Evolutionary conservation across 2,888 invertebrate species (phyloP), one percentile per base, ranked within the genome.

Genomic region (Stenurella melanura): DNA sequence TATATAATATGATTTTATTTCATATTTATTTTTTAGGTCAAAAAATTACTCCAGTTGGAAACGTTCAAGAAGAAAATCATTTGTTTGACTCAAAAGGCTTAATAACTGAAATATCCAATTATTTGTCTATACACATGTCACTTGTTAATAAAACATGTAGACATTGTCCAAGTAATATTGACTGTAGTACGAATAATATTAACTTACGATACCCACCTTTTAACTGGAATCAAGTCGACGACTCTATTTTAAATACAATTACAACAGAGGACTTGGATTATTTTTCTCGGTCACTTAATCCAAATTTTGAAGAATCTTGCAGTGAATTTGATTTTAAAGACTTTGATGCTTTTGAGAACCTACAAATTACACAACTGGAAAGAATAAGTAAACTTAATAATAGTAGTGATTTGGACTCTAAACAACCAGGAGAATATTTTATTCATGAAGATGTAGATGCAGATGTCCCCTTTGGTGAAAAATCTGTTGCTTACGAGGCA

Each of bases 101-200:
- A 21, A 91, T 89, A 76, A 79, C 90, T 54, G 89, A 91, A 76
- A 89, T 89, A 74, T 87, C 88, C 0, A 88, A 83, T 54, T 85
- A 83, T 78, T 67, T 86, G 34, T 77, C 84, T 9, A 84, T 86
- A 50, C 75, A 82, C 70, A 79, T 77, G 30, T 75, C 73, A 15
- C 66, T 54, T 72, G 18, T 75, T n/a, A 72, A 76, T n/a, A 81
- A 73, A 38, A 85, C 80, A 42, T 92, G 92, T 84, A 89, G 88
- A 73, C 83, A 91, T 66, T 92, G 92, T 80, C 84, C 88, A 34
- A 88, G 89, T 75, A 82, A 91, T 19, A 91, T 91, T 80, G 86
- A 90, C 56, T 92, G 92, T 82, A 84, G 15, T 38, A 56, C 6
- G 3, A 12, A 63, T 19, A 54, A 26, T 17, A 21, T 38, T 38